phyloP scores from a whole-genome alignment of 2,797 vertebrate species.

The Phyllotis vaccarum region DNA sequence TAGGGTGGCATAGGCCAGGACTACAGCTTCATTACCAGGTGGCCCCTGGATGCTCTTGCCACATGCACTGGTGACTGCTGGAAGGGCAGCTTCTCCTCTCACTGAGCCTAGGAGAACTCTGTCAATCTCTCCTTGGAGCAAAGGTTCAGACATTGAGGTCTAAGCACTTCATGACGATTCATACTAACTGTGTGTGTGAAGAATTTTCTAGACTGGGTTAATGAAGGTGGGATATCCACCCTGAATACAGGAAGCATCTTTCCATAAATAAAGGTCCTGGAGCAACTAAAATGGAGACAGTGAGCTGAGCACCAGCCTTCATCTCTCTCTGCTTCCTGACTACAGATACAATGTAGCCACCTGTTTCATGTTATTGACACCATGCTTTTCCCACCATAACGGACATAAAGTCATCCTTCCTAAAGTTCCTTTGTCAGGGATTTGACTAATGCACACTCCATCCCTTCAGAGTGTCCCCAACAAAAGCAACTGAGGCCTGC shows the following conservation, averaged over 20 bases:
- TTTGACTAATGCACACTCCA: not conserved
- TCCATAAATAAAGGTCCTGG: no score
- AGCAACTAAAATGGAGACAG: not conserved
- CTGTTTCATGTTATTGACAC: not conserved
- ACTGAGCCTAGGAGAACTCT: not conserved
- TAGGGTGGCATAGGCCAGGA: no score
- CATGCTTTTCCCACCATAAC: not conserved
- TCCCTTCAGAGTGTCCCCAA: not conserved
- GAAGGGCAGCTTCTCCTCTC: not conserved
- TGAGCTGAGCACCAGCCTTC: not conserved
- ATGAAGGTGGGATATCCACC: not conserved
- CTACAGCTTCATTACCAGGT: not conserved
- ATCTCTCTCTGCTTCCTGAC: not conserved
- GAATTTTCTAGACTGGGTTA: not conserved
- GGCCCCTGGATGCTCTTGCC: not conserved
- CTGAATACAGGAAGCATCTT: not conserved
- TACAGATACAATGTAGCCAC: no score
- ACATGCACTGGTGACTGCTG: fast-evolving
- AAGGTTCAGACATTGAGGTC: fast-evolving
- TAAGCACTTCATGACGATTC: not conserved
- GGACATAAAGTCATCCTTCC: not conserved
- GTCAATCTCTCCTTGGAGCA: not conserved
- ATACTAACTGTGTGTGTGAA: not conserved
- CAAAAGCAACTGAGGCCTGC: not conserved
- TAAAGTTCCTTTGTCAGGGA: not conserved